Evolutionary conservation across 2,113 vertebrate genomes (phyloP), one percentile per base, ranked within the genome.

Genomic region (Meleagris gallopavo): DNA sequence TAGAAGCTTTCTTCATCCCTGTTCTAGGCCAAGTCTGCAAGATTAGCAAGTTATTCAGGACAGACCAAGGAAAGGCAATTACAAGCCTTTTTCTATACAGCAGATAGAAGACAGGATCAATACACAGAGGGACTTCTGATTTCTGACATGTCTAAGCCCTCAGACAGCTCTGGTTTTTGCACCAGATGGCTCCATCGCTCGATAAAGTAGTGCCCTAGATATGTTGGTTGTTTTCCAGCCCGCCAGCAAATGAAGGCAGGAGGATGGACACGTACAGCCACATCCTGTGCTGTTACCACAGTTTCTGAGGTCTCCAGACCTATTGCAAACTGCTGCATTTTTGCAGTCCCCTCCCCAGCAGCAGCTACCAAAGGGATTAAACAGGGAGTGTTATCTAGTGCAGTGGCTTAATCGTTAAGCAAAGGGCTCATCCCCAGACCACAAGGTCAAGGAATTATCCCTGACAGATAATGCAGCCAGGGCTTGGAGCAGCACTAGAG

Each of bases 371-470:
- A 64, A 86, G 60, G 58, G 93, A 95, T 94, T 91, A 89, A 96
- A 85, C 19, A 14, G 36, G 0, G 55, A 17, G 2, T 74, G 48
- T 91, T 95, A 90, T 88, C 92, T 90, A 65, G 83, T 73, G 90
- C 89, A 92, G 92, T 87, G 85, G 88, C 77, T 97, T 96, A 97
- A 95, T 91, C 83, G 34, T 93, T 95, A 67, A 93, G 95, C 88
- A 95, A 94, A 97, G 74, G 5, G 9, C 89, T 95, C 87, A 95
- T 95, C 95, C 93, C 61, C 89, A 55, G 93, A 79, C 86, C 41
- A 0, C 52, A 69, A 85, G 97, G 95, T 95, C 93, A 93, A 62
- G 74, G 92, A 93, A 96, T 97, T 97, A 93, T 95, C 83, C 90
- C 90, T 72, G 58, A 77, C 50, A 90, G 93, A 95, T 86, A 92